A percentile compares a stretch with the other conserved stretches of the same genome.
phyloP scores from a whole-genome alignment of 2,888 invertebrate species.

The Aspidiotus destructor region DNA sequence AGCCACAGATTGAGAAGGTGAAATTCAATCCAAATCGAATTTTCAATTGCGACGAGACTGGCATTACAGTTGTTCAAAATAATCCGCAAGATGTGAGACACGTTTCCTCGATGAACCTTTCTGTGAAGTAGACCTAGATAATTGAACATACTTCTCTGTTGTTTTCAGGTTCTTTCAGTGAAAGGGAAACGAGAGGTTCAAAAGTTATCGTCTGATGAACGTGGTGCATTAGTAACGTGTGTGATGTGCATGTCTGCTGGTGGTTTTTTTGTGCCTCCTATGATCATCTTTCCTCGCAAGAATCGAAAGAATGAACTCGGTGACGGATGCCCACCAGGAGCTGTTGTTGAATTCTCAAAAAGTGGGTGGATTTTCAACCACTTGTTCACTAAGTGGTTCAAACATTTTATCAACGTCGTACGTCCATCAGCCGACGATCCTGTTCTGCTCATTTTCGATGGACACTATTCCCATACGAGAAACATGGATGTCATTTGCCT shows the following conservation, averaged over 20 bases:
- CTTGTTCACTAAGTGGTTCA: slow-evolving; percentile 37
- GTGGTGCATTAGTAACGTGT: not conserved
- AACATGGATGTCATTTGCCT: slow-evolving; percentile 40
- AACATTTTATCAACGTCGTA: slow-evolving; percentile 31
- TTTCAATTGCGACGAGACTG: slow-evolving; percentile 42
- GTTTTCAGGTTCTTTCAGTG: slow-evolving; percentile 6
- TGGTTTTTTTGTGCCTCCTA: slow-evolving; percentile 18
- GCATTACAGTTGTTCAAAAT: slow-evolving; percentile 40
- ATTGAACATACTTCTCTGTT: not conserved
- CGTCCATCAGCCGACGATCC: slow-evolving; percentile 18
- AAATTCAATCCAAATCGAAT: slow-evolving; percentile 38
- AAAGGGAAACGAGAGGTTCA: slow-evolving; percentile 3
- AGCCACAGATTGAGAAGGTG: slow-evolving; percentile 35
- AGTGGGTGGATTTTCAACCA: slow-evolving; percentile 33
- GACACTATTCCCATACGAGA: slow-evolving; percentile 37
- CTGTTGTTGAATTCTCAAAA: not conserved
- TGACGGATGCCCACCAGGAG: slow-evolving; percentile 1
- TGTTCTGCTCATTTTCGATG: slow-evolving; percentile 35
- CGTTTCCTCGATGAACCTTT: slow-evolving; percentile 33
- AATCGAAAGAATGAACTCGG: not conserved
- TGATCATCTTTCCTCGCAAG: slow-evolving; percentile 19
- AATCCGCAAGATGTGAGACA: slow-evolving; percentile 36
- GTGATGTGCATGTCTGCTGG: slow-evolving; percentile 9
- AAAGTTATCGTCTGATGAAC: not conserved
- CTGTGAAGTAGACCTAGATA: not conserved